These are phyloP conservation scores for Meandrina meandrites DNA, from an alignment of 92 coral and sea anemone species.

Conservation along the genomic window DNA sequence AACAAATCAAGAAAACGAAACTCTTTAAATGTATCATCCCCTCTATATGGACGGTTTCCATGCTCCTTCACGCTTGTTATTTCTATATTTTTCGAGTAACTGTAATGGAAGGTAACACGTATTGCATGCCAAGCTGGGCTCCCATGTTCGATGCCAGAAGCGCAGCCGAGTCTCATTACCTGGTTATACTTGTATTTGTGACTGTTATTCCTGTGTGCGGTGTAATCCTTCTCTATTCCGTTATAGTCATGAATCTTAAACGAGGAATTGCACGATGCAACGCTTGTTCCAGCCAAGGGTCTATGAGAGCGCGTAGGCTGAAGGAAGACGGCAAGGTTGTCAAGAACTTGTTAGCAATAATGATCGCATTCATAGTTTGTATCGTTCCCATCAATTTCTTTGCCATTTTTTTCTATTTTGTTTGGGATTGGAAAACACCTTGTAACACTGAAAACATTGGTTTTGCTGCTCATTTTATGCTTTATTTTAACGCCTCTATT, in stretches of 20 bases:
- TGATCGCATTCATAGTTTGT: background rate
- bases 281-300: background rate
- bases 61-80: constrained; percentile 17
- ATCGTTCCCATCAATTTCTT: too few species aligned
- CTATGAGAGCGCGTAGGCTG: background rate
- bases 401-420: too few species aligned
- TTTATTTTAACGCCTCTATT: too few species aligned
- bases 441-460: too few species aligned
- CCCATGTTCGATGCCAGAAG: constrained; percentile 11
- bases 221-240: constrained; percentile 22
- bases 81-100: constrained; percentile 9
- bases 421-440: too few species aligned
- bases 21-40: constrained; percentile 21
- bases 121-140: constrained; percentile 33
- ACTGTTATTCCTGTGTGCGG: constrained; percentile 20
- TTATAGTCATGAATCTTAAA: constrained; percentile 20
- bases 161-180: background rate
- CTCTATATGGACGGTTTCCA: constrained; percentile 18
- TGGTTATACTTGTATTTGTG: constrained; percentile 14
- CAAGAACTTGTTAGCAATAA: background rate
- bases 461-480: too few species aligned
- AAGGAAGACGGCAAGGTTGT: constrained; percentile 26
- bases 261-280: background rate
- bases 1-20: background rate
- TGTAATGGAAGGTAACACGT: background rate